phyloP scores from a whole-genome alignment of 2,888 invertebrate species.

The Tenthredo notha region DNA sequence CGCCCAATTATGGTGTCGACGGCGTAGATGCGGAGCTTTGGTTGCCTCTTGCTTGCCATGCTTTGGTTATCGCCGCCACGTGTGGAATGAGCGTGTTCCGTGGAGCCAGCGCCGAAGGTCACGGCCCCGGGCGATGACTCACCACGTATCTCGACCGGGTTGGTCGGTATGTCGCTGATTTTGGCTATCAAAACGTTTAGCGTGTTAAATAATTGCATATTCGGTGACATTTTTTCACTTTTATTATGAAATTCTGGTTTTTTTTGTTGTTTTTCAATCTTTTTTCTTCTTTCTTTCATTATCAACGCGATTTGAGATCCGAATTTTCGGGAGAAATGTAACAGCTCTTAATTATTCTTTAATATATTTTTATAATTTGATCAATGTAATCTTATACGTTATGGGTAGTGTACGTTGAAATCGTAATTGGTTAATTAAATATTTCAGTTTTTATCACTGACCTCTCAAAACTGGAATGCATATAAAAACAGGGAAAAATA shows the following conservation, averaged over 20 bases:
- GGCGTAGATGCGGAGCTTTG: constrained; percentile 25
- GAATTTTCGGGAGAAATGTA: neutral
- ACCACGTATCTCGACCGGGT: constrained; percentile 48
- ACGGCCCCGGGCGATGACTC: constrained; percentile 59
- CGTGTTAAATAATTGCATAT: neutral
- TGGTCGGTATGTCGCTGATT: neutral
- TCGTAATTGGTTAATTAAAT: neutral
- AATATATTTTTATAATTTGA: neutral
- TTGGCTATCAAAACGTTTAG: constrained; percentile 32
- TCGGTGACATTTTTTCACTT: neutral
- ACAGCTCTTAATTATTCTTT: constrained; percentile 26
- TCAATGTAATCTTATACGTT: neutral
- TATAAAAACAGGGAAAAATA: neutral
- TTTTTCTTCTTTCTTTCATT: neutral
- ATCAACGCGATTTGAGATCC: neutral
- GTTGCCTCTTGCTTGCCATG: neutral
- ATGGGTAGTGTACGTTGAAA: neutral
- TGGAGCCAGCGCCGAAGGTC: constrained; percentile 56
- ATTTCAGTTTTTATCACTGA: neutral
- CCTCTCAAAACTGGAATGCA: neutral
- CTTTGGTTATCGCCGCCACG: constrained; percentile 51
- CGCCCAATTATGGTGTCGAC: constrained; percentile 19
- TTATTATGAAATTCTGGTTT: neutral
- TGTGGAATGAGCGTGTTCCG: constrained; percentile 50
- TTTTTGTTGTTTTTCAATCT: neutral